Base-by-base conservation (phyloP, 2,888 invertebrate genomes). In the Cecidostiba fungosa region DNA sequence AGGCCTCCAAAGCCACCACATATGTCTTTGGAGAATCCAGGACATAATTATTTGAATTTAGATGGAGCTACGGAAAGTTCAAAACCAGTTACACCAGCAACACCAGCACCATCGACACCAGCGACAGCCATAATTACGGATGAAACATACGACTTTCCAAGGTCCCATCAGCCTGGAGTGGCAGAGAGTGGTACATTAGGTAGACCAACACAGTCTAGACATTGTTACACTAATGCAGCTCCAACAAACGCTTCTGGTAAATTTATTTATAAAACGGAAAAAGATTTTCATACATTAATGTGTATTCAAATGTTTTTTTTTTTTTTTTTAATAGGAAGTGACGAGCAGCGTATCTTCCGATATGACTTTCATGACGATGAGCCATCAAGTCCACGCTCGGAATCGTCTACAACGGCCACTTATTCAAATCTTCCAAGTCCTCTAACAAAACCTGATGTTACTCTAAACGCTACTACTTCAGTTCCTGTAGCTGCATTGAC, bases 1-100 rank as follows among this genome's bases (percentile, higher is more conserved):
- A 94, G 97, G 78, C 97, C 97, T 5, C 96, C 97, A 0, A 97
- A 97, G 93, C 97, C 97, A 0, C 94, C 95, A 50, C 94, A 95
- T 85, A 93, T 95, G 92, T 90, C 92, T 47, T 89, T 92, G 59
- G 93, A 94, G 76, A 94, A 93, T 87, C 92, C 93, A 78, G 93
- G 93, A 59, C 94, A 94, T 82, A 94, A 94, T 89, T 94, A 94
- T 89, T 91, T 94, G 81, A 94, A 94, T 90, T 89, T 94, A 62
- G 94, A 93, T 74, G 92, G 92, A 79, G 91, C 91, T 23, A 92
- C 91, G 6, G 93, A 92, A 84, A 92, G 92, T 85, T 91, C 92
- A 14, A 93, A 93, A 85, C 92, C 92, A 3, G 92, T 92, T 10
- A 93, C 93, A 16, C 93, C 93, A 39, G 92, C 91, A 0, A 92